Base-by-base conservation (phyloP, 1,140 invertebrate species). In the Triops longicaudatus region DNA sequence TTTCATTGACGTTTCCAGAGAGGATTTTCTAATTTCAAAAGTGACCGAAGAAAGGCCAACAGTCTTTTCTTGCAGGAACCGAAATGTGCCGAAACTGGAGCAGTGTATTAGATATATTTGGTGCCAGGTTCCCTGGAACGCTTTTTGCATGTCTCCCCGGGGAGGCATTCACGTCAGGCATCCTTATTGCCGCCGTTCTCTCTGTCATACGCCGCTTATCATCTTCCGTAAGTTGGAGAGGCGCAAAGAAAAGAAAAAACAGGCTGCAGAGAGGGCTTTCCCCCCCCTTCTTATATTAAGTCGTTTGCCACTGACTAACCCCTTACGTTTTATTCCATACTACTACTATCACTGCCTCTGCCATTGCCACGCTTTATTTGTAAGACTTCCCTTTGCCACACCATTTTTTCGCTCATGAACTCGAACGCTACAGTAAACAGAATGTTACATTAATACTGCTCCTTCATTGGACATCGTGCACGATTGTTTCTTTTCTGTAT, bases 71-170 rank as follows among this genome's bases (percentile, higher is more conserved):
- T 37, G 31, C 7, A 37, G 31, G 31, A 37, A 37, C 31, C 31
- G 31, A 37, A 37, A 37, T 37, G 31, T 37, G 31, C 31, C 50
- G n/a, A 63, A 63, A 63, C 50, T 63, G 22, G 50, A n/a, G 7
- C 50, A n/a, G 22, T 63, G 22, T 63, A 63, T 63, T 63, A 63
- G 50, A 63, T 63, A 63, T 63, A 63, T 63, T 63, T 63, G 50
- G 50, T 63, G 50, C 50, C 50, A 63, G 50, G 3, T 12, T 63
- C n/a, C 50, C 50, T 17, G 50, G 50, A 63, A 63, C 22, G 50
- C n/a, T 63, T 63, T 63, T 63, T 63, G 50, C 50, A 63, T 63
- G 50, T 63, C 50, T 63, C 50, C 22, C 50, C 50, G 50, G 50
- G 50, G 50, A 63, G 50, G 14, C 50, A 63, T 63, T 63, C 17